Evolutionary conservation across 2,797 vertebrate species (phyloP).

Genomic region (Lutjanus argentimaculatus): DNA sequence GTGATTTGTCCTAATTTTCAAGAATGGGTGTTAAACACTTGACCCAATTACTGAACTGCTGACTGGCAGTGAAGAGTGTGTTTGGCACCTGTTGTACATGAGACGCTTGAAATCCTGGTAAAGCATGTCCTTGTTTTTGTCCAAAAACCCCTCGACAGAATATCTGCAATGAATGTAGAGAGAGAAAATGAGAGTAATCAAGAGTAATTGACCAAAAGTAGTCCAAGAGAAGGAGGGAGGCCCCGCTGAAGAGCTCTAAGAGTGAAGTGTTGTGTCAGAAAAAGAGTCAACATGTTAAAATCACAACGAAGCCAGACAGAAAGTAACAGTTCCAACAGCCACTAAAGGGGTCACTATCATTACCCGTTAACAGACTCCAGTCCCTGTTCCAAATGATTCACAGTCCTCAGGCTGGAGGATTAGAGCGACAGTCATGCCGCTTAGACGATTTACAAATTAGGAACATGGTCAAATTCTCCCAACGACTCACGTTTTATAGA

Average conservation of each 20-base stretch:
- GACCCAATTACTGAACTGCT: conserved; percentile 50
- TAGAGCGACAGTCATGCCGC: conserved; percentile 36
- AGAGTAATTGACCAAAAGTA: conserved; percentile 25
- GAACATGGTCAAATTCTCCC: conserved; percentile 40
- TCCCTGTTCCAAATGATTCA: conserved; percentile 31
- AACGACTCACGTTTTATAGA: conserved; percentile 10
- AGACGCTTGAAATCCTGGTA: conserved; percentile 97
- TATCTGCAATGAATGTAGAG: conserved; percentile 84
- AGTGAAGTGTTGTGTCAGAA: conserved; percentile 10
- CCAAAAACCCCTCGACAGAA: conserved; percentile 93
- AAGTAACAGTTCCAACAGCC: conserved; percentile 7
- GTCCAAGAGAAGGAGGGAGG: conserved; percentile 19
- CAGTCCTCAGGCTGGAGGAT: conserved; percentile 47
- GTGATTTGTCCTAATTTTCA: too few species aligned
- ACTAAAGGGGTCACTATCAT: conserved; percentile 21
- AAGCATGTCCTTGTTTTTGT: conserved; percentile 95
- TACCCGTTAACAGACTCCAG: not conserved
- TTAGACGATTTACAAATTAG: conserved; percentile 57
- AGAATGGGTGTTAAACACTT: not conserved
- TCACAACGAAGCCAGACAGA: conserved; percentile 12
- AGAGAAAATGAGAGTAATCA: conserved; percentile 6
- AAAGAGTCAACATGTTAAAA: conserved; percentile 15
- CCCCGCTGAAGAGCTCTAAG: not conserved
- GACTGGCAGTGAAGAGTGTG: not conserved
- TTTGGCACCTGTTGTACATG: conserved; percentile 91